Percentiles rank a stretch among this genome's conserved stretches.
Evolutionary conservation across 2,113 vertebrate species (phyloP).

Genomic region (Pseudopipra pipra): DNA sequence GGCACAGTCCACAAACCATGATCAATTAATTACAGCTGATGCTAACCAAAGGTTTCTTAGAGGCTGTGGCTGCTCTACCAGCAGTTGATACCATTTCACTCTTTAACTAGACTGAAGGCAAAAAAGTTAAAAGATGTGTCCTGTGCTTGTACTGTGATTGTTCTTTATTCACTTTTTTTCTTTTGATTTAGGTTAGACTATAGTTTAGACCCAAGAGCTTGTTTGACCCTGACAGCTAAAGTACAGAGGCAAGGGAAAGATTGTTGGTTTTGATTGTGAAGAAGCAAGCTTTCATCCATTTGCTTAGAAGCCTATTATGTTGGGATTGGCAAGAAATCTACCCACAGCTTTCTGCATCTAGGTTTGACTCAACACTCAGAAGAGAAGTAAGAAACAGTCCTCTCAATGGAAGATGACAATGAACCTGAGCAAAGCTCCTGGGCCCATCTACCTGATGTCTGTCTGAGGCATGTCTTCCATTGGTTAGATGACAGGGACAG

Average conservation of each 20-base stretch:
- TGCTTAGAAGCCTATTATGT: not conserved
- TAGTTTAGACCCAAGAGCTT: not conserved
- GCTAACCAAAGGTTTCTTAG: not conserved
- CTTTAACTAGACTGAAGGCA: not conserved
- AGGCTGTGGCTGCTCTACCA: not conserved
- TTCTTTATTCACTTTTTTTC: not conserved
- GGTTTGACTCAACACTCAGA: not conserved
- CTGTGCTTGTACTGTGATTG: not conserved
- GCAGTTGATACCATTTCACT: not conserved
- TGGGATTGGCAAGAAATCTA: not conserved
- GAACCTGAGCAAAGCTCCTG: conserved; percentile 54
- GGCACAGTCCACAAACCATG: not conserved
- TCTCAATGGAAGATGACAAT: conserved; percentile 40
- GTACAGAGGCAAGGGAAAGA: not conserved
- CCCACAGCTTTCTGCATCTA: not conserved
- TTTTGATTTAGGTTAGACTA: not conserved
- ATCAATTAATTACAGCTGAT: not conserved
- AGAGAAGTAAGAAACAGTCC: not conserved
- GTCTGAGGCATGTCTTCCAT: conserved; percentile 68
- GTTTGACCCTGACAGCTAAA: not conserved
- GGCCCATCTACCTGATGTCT: conserved; percentile 71
- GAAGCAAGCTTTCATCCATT: not conserved
- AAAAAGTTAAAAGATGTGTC: not conserved
- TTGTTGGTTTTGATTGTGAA: not conserved
- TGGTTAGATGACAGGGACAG: conserved; percentile 73